Base-by-base conservation (phyloP, 1,140 invertebrate species). In the Tetramorium parvispinum region DNA sequence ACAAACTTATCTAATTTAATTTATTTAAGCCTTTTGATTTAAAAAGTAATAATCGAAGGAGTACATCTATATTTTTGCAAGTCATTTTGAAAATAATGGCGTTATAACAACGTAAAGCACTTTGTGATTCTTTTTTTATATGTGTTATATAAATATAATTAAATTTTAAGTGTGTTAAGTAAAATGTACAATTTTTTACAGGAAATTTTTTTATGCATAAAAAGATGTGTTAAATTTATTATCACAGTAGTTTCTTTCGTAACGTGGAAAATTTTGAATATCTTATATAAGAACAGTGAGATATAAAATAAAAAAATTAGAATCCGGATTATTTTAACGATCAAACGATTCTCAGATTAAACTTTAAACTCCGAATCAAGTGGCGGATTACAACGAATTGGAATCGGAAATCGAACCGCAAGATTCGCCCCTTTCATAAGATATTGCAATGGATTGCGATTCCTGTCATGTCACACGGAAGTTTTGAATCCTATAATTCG, bases 311-410 rank as follows among this genome's bases (percentile, higher is more conserved):
- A n/a, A 37, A 32, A 3, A 37, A 16, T 21, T 21, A 21, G 0
- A n/a, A 76, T 59, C 7, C 8, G 13, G 16, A 76, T 59, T 7
- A 4, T 24, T 57, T 21, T 21, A 32, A 16, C 8, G 37, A 4
- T 40, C 1, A 43, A 59, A 76, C 8, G 73, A 59, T 76, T 77
- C 24, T 77, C 16, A n/a, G 37, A 77, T 46, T 77, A 77, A 61
- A 61, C 10, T 55, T 77, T 76, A 59, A 76, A 76, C 37, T 59
- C 18, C 8, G 40, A 61, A 61, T 77, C 16, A 43, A 61, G 16
- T 40, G 5, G 37, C 10, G 55, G 21, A 46, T 77, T 63, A 57
- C 13, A 40, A 16, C 13, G 75, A 18, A 77, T 61, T 77, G 55
- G 55, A 46, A 77, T 46, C 40, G 55, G 75, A 77, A 76, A 76